Base-by-base conservation (phyloP, 2,113 vertebrate species). In the Pseudorasbora parva region DNA sequence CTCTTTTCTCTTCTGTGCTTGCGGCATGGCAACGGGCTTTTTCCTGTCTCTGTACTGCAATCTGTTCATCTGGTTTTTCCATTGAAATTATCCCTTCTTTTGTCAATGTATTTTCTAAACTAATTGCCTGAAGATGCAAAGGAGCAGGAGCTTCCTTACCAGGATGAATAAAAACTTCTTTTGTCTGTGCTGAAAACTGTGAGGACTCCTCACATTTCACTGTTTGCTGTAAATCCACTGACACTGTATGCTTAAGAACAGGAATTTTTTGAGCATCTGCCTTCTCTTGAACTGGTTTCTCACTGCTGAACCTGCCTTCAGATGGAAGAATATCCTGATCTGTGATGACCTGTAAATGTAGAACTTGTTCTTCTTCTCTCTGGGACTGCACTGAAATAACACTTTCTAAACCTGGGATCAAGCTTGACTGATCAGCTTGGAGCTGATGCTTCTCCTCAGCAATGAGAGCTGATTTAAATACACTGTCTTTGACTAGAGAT, bases 301-400 rank as follows among this genome's bases (percentile, higher is more conserved):
- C 92, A 92, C 88, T 91, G 71, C 83, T 91, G 72, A 95, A 92
- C 43, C 84, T 86, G 37, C 77, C 88, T 86, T 95, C 94, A 78
- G 91, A 92, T 15, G 94, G 91, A 66, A 96, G 91, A 17, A 91
- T 84, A 45, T 91, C 84, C 82, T 95, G 94, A 57, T 94, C 92
- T 64, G 90, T 90, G 57, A 94, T 90, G 64, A 94, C 90, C 82
- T 95, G 94, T 80, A 95, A 88, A 84, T 94, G 92, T 76, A 95
- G 73, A 15, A 93, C 8, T 83, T 93, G 93, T 41, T 91, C 90
- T 43, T 87, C 88, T 86, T 95, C 95, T 15, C 83, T 64, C 73
- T 94, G 89, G 11, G 90, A 88, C 23, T 69, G 86, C 72, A 93
- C 84, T 51, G 89, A 88, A 73, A 87, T 78, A 0, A 88, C 84